phyloP scores from a whole-genome alignment of 2,113 vertebrate species.

The Scalopus aquaticus region DNA sequence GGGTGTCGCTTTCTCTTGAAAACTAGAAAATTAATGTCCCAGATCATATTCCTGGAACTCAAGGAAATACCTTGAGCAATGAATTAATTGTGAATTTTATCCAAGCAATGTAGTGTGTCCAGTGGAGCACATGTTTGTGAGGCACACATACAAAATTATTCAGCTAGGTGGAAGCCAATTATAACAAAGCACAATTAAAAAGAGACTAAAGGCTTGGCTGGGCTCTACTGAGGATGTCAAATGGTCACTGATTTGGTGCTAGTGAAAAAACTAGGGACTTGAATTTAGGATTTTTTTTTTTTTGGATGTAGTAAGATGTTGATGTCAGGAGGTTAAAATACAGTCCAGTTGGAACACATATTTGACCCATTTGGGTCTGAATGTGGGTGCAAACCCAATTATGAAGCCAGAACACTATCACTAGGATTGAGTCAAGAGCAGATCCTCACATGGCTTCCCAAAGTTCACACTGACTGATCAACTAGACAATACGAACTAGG shows the following conservation, averaged over 20 bases:
- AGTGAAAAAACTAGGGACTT: not conserved
- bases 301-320: not conserved
- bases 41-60: not conserved
- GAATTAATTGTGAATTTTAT: not conserved
- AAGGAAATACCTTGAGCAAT: not conserved
- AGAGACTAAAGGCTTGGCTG: not conserved
- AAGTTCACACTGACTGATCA: not conserved
- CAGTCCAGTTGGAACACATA: not conserved
- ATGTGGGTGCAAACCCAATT: not conserved
- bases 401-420: not conserved
- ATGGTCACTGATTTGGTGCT: not conserved
- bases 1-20: not conserved
- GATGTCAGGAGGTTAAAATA: not conserved
- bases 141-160: not conserved
- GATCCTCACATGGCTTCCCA: not conserved
- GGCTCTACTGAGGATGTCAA: not conserved
- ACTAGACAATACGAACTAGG: not conserved
- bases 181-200: not conserved
- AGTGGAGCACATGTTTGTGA: not conserved
- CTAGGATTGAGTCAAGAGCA: not conserved
- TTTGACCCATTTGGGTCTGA: not conserved
- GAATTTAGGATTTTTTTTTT: not conserved
- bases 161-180: not conserved
- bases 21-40: slow-evolving; percentile 10
- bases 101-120: not conserved